phyloP scores from a whole-genome alignment of 2,113 vertebrate species.

The Taxidea taxus region DNA sequence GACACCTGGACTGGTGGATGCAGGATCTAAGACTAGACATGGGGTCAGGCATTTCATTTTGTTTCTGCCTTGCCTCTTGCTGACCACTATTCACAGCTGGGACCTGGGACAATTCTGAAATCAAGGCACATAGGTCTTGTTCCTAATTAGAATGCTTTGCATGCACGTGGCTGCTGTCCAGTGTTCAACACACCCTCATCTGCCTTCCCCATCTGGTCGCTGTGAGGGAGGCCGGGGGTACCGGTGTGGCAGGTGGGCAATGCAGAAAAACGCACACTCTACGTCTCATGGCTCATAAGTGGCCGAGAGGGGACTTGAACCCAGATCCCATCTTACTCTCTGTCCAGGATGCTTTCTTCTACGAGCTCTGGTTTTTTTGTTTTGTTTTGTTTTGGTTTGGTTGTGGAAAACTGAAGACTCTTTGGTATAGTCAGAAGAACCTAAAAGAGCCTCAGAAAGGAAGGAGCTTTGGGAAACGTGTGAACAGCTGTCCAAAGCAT shows the following conservation, averaged over 20 bases:
- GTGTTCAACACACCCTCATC: not conserved
- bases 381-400: not conserved
- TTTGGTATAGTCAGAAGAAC: not conserved
- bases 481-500: constrained; percentile 36
- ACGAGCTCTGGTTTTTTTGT: not conserved
- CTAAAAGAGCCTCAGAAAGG: not conserved
- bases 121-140: not conserved
- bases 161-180: fast-evolving
- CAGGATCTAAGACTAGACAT: not conserved
- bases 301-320: not conserved
- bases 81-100: not conserved
- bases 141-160: too few relatives aligned
- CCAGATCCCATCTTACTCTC: not conserved
- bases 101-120: not conserved
- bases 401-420: not conserved
- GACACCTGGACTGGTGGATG: not conserved
- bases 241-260: not conserved
- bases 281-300: not conserved
- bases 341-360: not conserved
- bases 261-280: not conserved
- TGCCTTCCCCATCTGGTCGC: not conserved
- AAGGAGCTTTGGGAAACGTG: not conserved
- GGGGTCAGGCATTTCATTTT: not conserved
- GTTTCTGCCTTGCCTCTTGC: not conserved
- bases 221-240: fast-evolving